Base-by-base conservation (phyloP, 2,113 vertebrate genomes). In the Mastomys coucha region DNA sequence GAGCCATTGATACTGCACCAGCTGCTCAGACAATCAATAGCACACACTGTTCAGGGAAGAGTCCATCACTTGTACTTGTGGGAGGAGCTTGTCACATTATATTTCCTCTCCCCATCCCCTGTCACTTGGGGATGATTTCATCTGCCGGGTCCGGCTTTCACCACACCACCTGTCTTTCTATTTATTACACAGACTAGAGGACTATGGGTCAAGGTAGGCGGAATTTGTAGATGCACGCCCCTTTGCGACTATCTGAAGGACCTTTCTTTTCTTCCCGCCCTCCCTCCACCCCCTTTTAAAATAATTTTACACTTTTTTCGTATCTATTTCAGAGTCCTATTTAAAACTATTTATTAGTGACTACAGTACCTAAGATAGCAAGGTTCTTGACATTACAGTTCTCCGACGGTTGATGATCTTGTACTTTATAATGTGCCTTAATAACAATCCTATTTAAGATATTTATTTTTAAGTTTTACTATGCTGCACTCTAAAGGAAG, bases 391-490 rank as follows among this genome's bases (percentile, higher is more conserved):
- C 97, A 99, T 98, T 98, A 98, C 98, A 98, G 96, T 98, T 99
- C 98, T 99, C 98, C 98, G 98, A 98, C 98, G 98, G 98, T 98
- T 98, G 98, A 98, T 97, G 98, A 98, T 98, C 92, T 98, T 98
- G 98, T 99, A 98, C 98, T 98, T 99, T 99, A 99, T 99, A 98
- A 98, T 99, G 99, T 99, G 99, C 99, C 99, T 99, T 99, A 99
- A 99, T 99, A 99, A 99, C 99, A 99, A 99, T 99, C 99, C 99
- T 99, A 99, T 99, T 99, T 99, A 99, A 99, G 99, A 99, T 99
- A 99, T 99, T 99, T 99, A 99, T 99, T 99, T 99, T 99, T 99
- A 99, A 99, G 99, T 99, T 99, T 99, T 99, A 99, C 99, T 98
- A 99, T 99, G 99, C 99, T 99, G 99, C 98, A 97, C 99, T 99